Conservation (phyloP, 2,888 invertebrate species). For the Lasioglossum marginatum region DNA sequence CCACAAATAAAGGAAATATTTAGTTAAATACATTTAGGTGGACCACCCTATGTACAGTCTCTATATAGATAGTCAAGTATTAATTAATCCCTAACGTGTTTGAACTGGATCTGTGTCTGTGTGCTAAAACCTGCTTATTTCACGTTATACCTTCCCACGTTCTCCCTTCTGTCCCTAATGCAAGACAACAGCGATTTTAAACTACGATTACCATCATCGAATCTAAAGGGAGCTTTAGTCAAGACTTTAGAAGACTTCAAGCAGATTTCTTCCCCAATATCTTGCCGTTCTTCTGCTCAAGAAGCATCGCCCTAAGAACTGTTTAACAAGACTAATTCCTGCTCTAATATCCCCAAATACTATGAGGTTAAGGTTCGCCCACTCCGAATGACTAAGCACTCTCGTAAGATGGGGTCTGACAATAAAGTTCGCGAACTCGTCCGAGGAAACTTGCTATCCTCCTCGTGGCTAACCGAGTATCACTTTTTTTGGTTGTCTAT, state of each 20-base stretch:
- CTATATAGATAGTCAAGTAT: neutral
- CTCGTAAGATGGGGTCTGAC: neutral
- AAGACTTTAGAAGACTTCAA: neutral
- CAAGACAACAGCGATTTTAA: neutral
- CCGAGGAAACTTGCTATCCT: neutral
- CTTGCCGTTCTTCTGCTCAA: neutral
- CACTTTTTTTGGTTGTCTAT: neutral
- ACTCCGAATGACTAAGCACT: neutral
- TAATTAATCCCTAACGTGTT: neutral
- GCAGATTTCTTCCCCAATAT: neutral
- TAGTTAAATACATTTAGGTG: no score
- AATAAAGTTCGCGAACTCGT: neutral
- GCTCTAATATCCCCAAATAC: neutral
- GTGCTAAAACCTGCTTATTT: conserved; percentile 6
- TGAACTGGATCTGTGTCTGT: neutral
- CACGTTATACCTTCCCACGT: neutral
- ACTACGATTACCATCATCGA: conserved; percentile 12
- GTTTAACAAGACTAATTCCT: conserved; percentile 7
- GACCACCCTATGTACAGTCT: no score
- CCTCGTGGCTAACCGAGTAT: neutral
- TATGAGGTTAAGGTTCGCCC: neutral
- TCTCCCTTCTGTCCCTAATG: neutral
- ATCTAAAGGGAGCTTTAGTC: conserved; percentile 6
- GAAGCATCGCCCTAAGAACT: conserved; percentile 3
- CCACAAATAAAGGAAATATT: no score